Evolutionary conservation across 2,113 vertebrate genomes (phyloP).

Genomic region (Hemiprocne comata): DNA sequence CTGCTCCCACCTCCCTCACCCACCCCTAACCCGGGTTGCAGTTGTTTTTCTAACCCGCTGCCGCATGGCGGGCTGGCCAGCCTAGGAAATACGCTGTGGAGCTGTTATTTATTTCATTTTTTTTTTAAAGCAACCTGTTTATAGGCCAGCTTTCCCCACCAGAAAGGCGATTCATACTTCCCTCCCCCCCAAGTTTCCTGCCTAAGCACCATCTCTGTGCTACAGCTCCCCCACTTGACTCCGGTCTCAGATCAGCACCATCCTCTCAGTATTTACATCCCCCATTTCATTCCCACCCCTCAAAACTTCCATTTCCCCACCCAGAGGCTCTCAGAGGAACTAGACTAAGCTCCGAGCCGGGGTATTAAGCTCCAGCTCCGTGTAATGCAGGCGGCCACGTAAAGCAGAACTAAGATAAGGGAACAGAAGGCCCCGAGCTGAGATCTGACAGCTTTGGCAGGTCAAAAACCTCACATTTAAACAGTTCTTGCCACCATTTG

Average conservation of each 20-base stretch:
- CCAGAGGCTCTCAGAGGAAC: background rate
- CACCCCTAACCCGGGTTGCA: background rate
- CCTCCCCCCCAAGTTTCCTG: background rate
- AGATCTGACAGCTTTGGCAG: background rate
- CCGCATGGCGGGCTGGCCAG: background rate
- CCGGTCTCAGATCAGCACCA: accelerated
- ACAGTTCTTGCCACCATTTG: background rate
- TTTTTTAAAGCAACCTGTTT: background rate
- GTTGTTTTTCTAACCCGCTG: background rate
- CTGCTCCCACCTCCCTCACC: background rate
- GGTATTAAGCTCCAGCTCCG: accelerated
- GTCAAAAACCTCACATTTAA: background rate
- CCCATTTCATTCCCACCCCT: background rate
- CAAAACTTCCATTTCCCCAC: background rate
- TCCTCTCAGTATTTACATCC: background rate
- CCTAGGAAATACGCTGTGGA: no score
- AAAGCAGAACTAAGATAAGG: background rate
- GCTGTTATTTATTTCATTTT: no score
- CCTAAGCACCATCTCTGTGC: accelerated
- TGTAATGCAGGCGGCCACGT: accelerated
- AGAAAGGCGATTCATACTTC: accelerated
- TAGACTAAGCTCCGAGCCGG: accelerated
- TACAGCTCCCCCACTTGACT: accelerated
- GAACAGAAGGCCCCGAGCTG: background rate
- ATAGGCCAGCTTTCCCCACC: background rate